A percentile compares a stretch with the other conserved stretches of the same genome.
Conservation (phyloP, 2,797 vertebrate genomes). For the Pseudotriccus pelzelni region DNA sequence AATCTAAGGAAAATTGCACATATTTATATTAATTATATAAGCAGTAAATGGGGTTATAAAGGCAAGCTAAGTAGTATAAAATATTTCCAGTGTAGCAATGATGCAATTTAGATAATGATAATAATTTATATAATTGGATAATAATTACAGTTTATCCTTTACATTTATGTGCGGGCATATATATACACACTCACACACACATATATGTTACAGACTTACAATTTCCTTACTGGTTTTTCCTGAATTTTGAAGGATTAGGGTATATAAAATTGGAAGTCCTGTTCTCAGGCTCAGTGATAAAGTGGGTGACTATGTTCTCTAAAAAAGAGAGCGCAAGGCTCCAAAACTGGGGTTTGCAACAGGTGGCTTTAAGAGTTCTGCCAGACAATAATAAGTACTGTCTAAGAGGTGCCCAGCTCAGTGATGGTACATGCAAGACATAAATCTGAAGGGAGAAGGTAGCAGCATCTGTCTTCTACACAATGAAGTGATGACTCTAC, state of each 20-base stretch:
- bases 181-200: rapidly evolving
- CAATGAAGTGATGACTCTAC: not conserved
- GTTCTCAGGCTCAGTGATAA: not conserved
- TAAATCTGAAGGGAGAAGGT: not conserved
- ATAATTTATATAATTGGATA: not conserved
- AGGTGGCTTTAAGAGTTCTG: not conserved
- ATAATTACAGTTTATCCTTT: not conserved
- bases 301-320: not conserved
- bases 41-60: slow-evolving; percentile 47
- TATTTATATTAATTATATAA: not conserved
- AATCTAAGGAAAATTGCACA: not conserved
- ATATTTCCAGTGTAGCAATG: not conserved
- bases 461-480: not conserved
- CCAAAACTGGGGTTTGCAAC: not conserved
- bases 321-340: not conserved
- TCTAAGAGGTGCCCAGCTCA: not conserved
- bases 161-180: not conserved
- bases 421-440: not conserved
- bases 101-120: no score
- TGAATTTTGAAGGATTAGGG: not conserved
- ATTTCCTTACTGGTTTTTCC: not conserved
- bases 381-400: rapidly evolving
- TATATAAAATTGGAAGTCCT: not conserved
- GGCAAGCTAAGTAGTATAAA: not conserved
- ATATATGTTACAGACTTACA: not conserved